These are phyloP conservation scores for Volucella inanis DNA, from an alignment of 2,888 invertebrate genomes.

Conservation along the genomic window DNA sequence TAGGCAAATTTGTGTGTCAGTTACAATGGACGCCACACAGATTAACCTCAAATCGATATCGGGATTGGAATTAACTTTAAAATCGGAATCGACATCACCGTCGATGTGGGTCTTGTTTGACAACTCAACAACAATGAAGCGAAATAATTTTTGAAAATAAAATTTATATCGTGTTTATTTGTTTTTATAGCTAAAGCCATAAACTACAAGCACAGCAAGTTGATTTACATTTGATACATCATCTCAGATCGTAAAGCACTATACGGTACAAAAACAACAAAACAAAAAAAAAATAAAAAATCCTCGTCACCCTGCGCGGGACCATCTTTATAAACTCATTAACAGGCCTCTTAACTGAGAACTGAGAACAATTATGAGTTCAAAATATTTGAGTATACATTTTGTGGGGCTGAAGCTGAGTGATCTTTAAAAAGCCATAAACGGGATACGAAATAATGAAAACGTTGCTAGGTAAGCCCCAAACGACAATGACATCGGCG, in stretches of 20 bases:
- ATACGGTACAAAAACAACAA: slow-evolving; percentile 40
- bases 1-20: slow-evolving; percentile 26
- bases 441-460: slow-evolving; percentile 50
- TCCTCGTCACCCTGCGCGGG: too few relatives aligned
- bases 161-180: slow-evolving; percentile 67
- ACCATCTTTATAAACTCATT: too few relatives aligned
- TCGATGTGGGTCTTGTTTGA: slow-evolving; percentile 57
- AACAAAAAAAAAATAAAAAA: background rate
- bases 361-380: slow-evolving; percentile 61
- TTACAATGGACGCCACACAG: background rate
- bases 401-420: slow-evolving; percentile 38
- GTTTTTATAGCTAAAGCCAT: slow-evolving; percentile 59
- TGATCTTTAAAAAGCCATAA: slow-evolving; percentile 70
- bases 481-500: background rate
- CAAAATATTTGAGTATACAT: slow-evolving; percentile 70
- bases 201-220: slow-evolving; percentile 61
- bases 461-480: slow-evolving; percentile 20
- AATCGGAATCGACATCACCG: slow-evolving; percentile 8
- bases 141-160: slow-evolving; percentile 61
- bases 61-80: background rate
- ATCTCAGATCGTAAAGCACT: slow-evolving; percentile 31
- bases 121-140: slow-evolving; percentile 61
- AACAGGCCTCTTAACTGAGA: background rate
- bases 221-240: slow-evolving; percentile 68
- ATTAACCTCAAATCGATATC: slow-evolving; percentile 42